These are phyloP conservation scores for Eucidaris tribuloides DNA, from an alignment of 35 echinoderm and acorn worm species.

Conservation along the genomic window DNA sequence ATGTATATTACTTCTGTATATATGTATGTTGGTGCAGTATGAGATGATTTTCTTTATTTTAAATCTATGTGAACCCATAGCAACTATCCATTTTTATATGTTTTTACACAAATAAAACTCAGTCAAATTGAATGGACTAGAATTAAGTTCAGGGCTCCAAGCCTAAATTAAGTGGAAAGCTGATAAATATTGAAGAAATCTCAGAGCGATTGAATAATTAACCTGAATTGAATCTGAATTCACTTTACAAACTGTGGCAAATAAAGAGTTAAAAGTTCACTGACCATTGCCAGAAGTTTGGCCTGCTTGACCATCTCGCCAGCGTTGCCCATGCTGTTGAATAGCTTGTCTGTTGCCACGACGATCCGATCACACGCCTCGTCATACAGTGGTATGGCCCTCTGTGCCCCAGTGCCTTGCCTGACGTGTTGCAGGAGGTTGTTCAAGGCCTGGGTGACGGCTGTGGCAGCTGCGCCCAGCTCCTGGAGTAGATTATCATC, in stretches of 20 bases:
- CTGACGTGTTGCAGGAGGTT: conserved; percentile 88
- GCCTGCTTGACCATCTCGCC: conserved; percentile 98
- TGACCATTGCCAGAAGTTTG: conserved; percentile 88
- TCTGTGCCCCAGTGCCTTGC: conserved; percentile 58
- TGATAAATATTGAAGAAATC: no score
- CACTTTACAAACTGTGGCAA: neutral
- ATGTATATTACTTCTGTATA: no score
- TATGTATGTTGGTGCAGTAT: no score
- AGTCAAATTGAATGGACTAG: no score
- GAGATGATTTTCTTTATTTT: no score
- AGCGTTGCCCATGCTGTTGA: conserved; percentile 91
- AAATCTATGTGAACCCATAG: no score
- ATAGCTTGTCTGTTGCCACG: conserved; percentile 83
- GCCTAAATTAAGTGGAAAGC: no score
- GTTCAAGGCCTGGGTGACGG: conserved; percentile 89
- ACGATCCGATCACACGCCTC: conserved; percentile 88
- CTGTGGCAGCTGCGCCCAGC: conserved; percentile 76
- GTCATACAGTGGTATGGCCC: conserved; percentile 66
- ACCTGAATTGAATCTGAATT: neutral
- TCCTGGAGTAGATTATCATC: conserved; percentile 81
- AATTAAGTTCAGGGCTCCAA: neutral
- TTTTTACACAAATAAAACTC: no score
- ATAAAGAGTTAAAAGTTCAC: no score
- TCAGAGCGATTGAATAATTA: no score
- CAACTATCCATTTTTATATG: no score